Percentiles rank a stretch among this genome's conserved stretches.
Conservation (phyloP, 2,797 vertebrate genomes). For the Neopelma chrysocephalum region DNA sequence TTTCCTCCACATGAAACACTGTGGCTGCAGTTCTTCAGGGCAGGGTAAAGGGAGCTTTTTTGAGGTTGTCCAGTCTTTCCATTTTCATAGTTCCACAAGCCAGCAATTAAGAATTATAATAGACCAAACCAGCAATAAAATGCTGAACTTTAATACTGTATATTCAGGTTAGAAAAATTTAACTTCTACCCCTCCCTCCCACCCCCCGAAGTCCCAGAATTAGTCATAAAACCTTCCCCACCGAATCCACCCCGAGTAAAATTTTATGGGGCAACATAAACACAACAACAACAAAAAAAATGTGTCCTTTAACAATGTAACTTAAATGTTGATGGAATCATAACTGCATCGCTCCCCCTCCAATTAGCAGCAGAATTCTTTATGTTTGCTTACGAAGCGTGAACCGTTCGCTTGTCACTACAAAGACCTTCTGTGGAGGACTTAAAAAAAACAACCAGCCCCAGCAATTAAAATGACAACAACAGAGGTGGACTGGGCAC, state of each 20-base stretch:
- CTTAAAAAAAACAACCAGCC: constrained; percentile 38
- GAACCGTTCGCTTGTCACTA: constrained; percentile 49
- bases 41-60: background rate
- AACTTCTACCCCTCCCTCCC: background rate
- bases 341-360: constrained; percentile 53
- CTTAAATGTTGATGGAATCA: constrained; percentile 56
- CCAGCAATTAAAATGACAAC: constrained; percentile 64
- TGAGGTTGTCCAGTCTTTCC: background rate
- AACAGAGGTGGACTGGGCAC: constrained; percentile 62
- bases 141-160: background rate
- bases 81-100: background rate
- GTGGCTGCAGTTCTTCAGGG: background rate
- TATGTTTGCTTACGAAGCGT: constrained; percentile 60
- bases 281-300: background rate
- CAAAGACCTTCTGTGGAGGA: constrained; percentile 67
- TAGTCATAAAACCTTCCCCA: background rate
- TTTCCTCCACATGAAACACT: background rate
- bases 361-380: constrained; percentile 61
- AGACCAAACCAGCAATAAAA: background rate
- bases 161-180: background rate
- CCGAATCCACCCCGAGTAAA: background rate
- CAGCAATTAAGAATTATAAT: background rate
- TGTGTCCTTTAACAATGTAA: constrained; percentile 29
- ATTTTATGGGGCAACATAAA: constrained; percentile 4
- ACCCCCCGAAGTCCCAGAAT: background rate